Base-by-base conservation (phyloP, 2,113 vertebrate genomes). In the Amphiprion ocellaris region DNA sequence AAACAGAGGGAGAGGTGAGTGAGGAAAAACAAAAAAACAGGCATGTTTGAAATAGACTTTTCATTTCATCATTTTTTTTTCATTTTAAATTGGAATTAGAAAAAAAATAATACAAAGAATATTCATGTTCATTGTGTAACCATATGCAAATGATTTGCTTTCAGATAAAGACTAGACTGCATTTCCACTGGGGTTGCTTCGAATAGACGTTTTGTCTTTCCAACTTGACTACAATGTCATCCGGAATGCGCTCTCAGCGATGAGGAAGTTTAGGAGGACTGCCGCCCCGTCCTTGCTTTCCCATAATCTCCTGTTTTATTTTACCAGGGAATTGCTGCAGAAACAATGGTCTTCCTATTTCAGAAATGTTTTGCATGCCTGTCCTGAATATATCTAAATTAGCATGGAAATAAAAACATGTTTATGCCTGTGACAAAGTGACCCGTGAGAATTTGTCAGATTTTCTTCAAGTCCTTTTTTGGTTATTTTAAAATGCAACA, bases 101-200 rank as follows among this genome's bases (percentile, higher is more conserved):
- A 0, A 70, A 53, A 74, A 56, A 30, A n/a, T n/a, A 6, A 28
- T 67, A 30, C 11, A 44, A 44, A 44, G 8, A 56, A 87, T 78
- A 68, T 73, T 79, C 59, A 74, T 64, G 69, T 33, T 77, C 59
- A 41, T 70, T 89, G 67, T 84, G 54, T 56, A 55, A 76, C 50
- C 23, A 37, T 86, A 88, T 89, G 87, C 86, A 88, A 89, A 93
- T 91, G 28, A 21, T 81, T 78, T 83, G 55, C 71, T 83, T 80
- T 86, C 74, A 73, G 54, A 69, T 62, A 69, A 82, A 79, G 17
- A 80, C 50, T 8, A 19, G 58, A 55, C 66, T 89, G 56, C 61
- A 59, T 87, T 87, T 89, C 66, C 60, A 59, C 69, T 15, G 47
- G 44, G 24, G 66, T 73, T 70, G 39, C 24, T 79, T 63, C 4